A percentile compares a stretch with the other conserved stretches of the same genome.
phyloP scores from a whole-genome alignment of 1,140 invertebrate genomes.

The Diachasma alloeum region DNA sequence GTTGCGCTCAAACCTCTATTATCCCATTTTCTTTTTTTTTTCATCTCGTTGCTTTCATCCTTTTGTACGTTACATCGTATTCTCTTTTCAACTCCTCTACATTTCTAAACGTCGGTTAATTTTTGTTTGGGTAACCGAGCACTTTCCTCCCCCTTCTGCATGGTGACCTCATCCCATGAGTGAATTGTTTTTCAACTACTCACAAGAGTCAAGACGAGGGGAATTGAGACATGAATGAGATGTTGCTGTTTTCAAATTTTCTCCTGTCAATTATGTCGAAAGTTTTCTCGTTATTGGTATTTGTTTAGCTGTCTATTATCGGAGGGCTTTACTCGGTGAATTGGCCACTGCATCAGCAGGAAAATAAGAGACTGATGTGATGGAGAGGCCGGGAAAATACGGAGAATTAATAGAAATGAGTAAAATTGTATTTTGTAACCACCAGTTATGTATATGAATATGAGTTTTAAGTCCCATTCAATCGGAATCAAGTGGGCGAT shows the following conservation, averaged over 20 bases:
- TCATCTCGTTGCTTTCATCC: not conserved
- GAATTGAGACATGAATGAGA: not conserved
- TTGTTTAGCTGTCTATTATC: not conserved
- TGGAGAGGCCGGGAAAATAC: not conserved
- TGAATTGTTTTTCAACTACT: not conserved
- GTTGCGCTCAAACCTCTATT: constrained; percentile 7
- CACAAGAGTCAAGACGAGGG: not conserved
- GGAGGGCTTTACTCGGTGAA: not conserved
- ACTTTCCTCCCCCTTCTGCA: not conserved
- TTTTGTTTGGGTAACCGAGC: not conserved
- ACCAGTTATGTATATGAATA: too few species aligned
- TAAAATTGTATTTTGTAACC: too few species aligned
- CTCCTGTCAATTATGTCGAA: not conserved
- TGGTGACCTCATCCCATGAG: not conserved
- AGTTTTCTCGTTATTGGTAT: not conserved
- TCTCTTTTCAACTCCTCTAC: not conserved
- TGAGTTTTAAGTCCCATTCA: too few species aligned
- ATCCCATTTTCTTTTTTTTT: not conserved
- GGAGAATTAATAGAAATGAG: not conserved
- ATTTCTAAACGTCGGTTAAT: not conserved
- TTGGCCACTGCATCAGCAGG: not conserved
- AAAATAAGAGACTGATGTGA: not conserved
- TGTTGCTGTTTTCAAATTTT: not conserved
- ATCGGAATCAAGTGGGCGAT: not conserved
- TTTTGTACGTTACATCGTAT: not conserved